phyloP scores from a whole-genome alignment of 23 tunicate species.

The Ciona savignyi region DNA sequence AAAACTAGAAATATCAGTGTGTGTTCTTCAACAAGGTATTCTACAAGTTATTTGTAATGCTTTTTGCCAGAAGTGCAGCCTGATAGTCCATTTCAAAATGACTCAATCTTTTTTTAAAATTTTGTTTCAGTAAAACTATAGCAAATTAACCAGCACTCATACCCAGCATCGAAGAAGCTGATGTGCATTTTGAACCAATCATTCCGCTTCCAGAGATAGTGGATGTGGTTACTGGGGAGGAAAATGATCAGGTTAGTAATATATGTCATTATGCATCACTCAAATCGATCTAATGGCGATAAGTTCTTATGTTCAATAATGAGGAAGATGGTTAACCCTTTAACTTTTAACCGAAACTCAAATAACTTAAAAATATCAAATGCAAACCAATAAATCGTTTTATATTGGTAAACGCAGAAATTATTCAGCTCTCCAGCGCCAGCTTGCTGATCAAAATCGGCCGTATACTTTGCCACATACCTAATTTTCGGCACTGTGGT shows the following conservation, averaged over 20 bases:
- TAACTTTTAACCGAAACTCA: neutral
- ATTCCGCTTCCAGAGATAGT: slow-evolving; percentile 62
- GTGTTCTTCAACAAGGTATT: slow-evolving; percentile 50
- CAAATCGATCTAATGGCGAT: neutral
- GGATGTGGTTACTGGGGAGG: slow-evolving; percentile 64
- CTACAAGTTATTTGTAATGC: neutral
- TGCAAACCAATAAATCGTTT: too few relatives aligned
- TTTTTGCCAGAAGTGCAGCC: too few relatives aligned
- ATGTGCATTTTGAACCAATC: slow-evolving; percentile 71
- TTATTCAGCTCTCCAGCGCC: too few relatives aligned
- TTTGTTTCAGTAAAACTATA: too few relatives aligned
- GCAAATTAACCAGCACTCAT: too few relatives aligned
- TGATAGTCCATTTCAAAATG: too few relatives aligned
- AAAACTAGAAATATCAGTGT: slow-evolving; percentile 30
- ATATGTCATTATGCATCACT: neutral
- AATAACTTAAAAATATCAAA: too few relatives aligned
- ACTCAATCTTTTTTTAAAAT: too few relatives aligned
- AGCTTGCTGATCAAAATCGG: too few relatives aligned
- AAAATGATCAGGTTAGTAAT: slow-evolving; percentile 51
- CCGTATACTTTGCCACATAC: neutral
- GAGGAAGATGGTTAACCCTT: neutral
- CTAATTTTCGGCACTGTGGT: too few relatives aligned
- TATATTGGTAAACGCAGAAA: too few relatives aligned
- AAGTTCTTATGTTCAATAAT: neutral
- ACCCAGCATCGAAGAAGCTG: slow-evolving; percentile 21